These are phyloP conservation scores for Pseudococcus viburni DNA, from an alignment of 2,888 invertebrate species.

Conservation along the genomic window DNA sequence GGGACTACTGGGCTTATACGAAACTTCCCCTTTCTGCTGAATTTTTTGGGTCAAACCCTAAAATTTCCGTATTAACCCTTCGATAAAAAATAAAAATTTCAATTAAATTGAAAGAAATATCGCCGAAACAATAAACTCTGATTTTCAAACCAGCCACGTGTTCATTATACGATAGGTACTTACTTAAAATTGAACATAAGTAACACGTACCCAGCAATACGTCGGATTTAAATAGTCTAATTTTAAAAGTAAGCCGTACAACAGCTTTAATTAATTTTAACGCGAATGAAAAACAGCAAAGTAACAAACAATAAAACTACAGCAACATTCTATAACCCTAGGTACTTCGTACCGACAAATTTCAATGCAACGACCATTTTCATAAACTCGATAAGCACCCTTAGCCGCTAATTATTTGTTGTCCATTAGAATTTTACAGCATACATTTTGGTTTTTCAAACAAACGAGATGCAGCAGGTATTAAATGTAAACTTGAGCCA, in stretches of 20 bases:
- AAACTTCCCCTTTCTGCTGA: no score
- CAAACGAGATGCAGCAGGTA: constrained; percentile 16
- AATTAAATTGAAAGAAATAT: no score
- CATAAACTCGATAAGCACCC: background rate
- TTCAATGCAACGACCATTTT: background rate
- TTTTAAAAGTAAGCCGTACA: background rate
- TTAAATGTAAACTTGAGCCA: constrained; percentile 20
- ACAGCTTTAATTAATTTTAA: background rate
- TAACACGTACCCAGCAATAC: background rate
- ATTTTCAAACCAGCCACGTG: no score
- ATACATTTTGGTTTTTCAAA: background rate
- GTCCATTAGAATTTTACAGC: background rate
- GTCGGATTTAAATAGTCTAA: background rate
- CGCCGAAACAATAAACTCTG: no score
- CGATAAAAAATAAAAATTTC: no score
- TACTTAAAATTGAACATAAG: background rate
- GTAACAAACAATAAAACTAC: background rate
- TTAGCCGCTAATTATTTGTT: background rate
- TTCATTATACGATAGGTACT: no score
- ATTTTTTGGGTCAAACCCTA: no score
- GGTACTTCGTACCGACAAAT: background rate
- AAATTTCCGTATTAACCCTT: no score
- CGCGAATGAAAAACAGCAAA: background rate
- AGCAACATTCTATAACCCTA: background rate
- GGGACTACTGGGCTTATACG: no score